Percentiles rank a stretch among this genome's conserved stretches.
phyloP scores from a whole-genome alignment of 2,888 invertebrate genomes.

The Brachyopa scutellaris region DNA sequence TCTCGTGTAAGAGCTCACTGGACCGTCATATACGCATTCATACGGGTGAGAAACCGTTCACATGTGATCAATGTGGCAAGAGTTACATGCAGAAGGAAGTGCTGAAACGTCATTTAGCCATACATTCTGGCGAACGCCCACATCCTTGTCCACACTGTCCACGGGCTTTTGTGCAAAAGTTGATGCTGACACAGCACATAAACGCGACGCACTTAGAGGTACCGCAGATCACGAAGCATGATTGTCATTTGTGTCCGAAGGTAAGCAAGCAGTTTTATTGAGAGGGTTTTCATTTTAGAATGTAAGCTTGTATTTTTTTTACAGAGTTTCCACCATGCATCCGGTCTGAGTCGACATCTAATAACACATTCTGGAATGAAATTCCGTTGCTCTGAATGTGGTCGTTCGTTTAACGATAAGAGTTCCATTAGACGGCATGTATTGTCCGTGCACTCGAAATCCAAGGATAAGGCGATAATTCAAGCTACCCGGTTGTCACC shows the following conservation, averaged over 20 bases:
- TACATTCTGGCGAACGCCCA: conserved; percentile 85
- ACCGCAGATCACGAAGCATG: conserved; percentile 85
- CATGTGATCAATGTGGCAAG: conserved; percentile 84
- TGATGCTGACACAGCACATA: conserved; percentile 86
- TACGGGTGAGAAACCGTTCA: conserved; percentile 83
- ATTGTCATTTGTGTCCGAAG: conserved; percentile 86
- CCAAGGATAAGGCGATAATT: conserved; percentile 5
- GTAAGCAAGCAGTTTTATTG: conserved; percentile 75
- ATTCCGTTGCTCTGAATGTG: conserved; percentile 86
- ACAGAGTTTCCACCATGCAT: conserved; percentile 82
- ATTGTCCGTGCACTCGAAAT: conserved; percentile 76
- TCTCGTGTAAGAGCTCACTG: conserved; percentile 86
- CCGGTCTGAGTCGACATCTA: conserved; percentile 87
- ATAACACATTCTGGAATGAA: conserved; percentile 86
- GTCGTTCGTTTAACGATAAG: conserved; percentile 87
- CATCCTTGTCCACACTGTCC: conserved; percentile 86
- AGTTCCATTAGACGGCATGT: conserved; percentile 87
- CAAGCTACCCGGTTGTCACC: not conserved
- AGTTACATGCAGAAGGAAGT: conserved; percentile 89
- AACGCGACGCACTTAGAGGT: conserved; percentile 84
- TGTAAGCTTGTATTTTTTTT: conserved; percentile 1
- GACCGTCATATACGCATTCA: conserved; percentile 88
- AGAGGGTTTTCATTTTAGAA: not conserved
- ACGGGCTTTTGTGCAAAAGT: conserved; percentile 88
- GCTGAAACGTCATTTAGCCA: conserved; percentile 85